phyloP scores from a whole-genome alignment of 1,140 invertebrate species.

The Ectropis grisescens region DNA sequence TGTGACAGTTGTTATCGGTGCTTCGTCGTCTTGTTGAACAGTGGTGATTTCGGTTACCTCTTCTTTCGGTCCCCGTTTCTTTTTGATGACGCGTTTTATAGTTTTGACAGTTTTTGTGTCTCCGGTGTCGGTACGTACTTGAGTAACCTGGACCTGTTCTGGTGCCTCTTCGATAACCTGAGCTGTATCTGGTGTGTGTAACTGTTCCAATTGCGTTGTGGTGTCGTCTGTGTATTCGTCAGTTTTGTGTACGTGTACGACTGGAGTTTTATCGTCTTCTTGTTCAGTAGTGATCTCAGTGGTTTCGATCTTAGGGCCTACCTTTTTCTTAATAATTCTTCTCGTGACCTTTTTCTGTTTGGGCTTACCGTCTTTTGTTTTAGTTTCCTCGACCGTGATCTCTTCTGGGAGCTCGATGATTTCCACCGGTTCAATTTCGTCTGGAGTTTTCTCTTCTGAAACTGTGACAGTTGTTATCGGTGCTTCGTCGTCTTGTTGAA shows the following conservation, averaged over 20 bases:
- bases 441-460: constrained; percentile 1
- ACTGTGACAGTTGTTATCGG: constrained; percentile 10
- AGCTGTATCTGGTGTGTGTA: constrained; percentile 26
- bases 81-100: constrained; percentile 48
- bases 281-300: constrained; percentile 35
- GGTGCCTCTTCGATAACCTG: constrained; percentile 31
- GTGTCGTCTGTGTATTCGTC: constrained; percentile 21
- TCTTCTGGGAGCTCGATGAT: constrained; percentile 19
- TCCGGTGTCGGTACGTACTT: constrained; percentile 46
- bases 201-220: constrained; percentile 4
- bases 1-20: constrained; percentile 35
- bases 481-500: constrained; percentile 13
- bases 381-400: constrained; percentile 10
- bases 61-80: constrained; percentile 8
- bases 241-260: constrained; percentile 18
- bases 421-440: constrained; percentile 11
- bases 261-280: constrained; percentile 25
- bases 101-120: constrained; percentile 38
- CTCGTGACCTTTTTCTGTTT: constrained; percentile 36
- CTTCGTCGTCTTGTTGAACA: constrained; percentile 59
- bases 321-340: constrained; percentile 37
- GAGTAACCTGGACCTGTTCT: constrained; percentile 52
- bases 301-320: constrained; percentile 23
- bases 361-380: constrained; percentile 11
- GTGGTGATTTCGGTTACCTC: constrained; percentile 50